Percentiles rank a stretch among this genome's conserved stretches.
These are phyloP conservation scores for Eupithecia centaureata DNA, from an alignment of 2,888 invertebrate genomes.

Conservation along the genomic window DNA sequence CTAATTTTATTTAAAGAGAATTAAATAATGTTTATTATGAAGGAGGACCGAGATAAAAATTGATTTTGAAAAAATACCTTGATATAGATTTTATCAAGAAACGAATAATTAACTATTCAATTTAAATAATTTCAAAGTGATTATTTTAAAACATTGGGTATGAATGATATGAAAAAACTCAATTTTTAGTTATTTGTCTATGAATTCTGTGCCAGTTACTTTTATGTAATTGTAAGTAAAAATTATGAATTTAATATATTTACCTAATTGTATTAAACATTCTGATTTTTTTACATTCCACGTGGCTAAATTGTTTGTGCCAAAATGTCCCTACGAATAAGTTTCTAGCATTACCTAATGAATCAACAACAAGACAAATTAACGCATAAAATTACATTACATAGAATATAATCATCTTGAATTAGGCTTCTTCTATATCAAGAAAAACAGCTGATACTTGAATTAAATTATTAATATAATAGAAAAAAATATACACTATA, in stretches of 20 bases:
- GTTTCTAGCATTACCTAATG: constrained; percentile 14
- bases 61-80: neutral
- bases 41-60: neutral
- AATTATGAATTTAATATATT: constrained; percentile 38
- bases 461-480: too few species aligned
- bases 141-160: neutral
- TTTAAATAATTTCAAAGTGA: neutral
- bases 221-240: constrained; percentile 53
- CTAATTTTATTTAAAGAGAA: neutral
- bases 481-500: too few species aligned
- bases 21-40: neutral
- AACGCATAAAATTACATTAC: neutral
- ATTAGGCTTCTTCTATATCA: too few species aligned
- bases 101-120: neutral
- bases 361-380: neutral
- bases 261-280: constrained; percentile 53
- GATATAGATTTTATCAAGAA: neutral
- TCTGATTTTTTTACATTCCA: constrained; percentile 56
- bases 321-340: constrained; percentile 55
- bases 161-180: constrained; percentile 7
- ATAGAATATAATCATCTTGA: neutral
- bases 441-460: too few species aligned
- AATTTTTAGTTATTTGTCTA: constrained; percentile 50
- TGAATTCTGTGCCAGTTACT: constrained; percentile 80
- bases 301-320: constrained; percentile 66